Conservation (phyloP, 2,888 invertebrate species). For the Leucophenga montana region DNA sequence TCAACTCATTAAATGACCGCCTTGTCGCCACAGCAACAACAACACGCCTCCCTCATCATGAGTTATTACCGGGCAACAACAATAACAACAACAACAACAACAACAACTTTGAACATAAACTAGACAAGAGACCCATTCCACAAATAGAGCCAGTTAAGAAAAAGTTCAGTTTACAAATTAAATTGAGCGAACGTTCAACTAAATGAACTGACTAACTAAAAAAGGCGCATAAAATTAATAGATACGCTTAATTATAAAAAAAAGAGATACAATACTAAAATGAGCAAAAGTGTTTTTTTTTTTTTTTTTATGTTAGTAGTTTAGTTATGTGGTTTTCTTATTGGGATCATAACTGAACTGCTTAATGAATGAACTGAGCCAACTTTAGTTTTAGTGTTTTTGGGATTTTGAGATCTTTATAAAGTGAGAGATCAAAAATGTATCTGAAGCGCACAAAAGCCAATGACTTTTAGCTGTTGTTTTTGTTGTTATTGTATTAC, state of each 20-base stretch:
- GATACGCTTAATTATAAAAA: slow-evolving; percentile 61
- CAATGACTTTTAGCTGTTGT: slow-evolving; percentile 34
- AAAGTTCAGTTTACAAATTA: no score
- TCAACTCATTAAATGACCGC: no score
- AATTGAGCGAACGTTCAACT: no score
- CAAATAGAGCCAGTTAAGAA: no score
- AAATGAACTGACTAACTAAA: slow-evolving; percentile 34
- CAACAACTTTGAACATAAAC: no score
- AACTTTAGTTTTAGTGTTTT: slow-evolving; percentile 34
- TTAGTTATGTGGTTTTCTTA: slow-evolving; percentile 49
- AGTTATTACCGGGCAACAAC: no score
- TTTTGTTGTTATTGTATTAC: not conserved
- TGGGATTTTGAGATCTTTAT: not conserved
- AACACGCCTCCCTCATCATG: no score
- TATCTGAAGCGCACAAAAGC: slow-evolving; percentile 40
- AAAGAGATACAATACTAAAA: slow-evolving; percentile 39
- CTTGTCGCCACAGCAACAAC: no score
- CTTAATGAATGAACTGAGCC: slow-evolving; percentile 55
- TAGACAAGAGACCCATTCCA: no score
- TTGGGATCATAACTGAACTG: slow-evolving; percentile 58
- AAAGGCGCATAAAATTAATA: slow-evolving; percentile 62
- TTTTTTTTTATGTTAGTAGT: slow-evolving; percentile 34
- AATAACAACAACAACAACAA: no score
- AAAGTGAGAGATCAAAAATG: not conserved
- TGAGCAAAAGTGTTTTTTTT: slow-evolving; percentile 48